Conservation (phyloP, 2,888 invertebrate genomes). For the Germaria angustata region DNA sequence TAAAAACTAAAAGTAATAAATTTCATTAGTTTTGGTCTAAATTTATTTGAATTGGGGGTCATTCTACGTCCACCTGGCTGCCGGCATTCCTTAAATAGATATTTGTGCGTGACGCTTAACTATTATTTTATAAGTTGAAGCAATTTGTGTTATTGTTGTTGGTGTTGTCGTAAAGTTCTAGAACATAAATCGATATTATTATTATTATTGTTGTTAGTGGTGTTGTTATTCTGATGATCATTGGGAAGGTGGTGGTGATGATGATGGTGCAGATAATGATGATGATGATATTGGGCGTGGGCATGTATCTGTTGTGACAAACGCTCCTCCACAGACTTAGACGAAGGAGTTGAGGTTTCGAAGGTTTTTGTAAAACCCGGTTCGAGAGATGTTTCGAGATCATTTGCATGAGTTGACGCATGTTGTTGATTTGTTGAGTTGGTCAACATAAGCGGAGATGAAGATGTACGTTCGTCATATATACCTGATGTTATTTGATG, state of each 20-base stretch:
- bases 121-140: conserved; percentile 34
- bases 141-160: conserved; percentile 47
- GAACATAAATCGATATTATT: conserved; percentile 48
- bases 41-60: background rate
- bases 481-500: conserved; percentile 42
- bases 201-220: background rate
- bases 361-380: conserved; percentile 45
- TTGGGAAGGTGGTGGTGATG: conserved; percentile 38
- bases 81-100: background rate
- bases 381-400: conserved; percentile 21
- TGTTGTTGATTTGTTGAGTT: conserved; percentile 40
- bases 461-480: conserved; percentile 40
- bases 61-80: background rate
- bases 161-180: conserved; percentile 44
- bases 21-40: background rate
- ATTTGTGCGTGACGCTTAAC: conserved; percentile 46
- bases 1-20: background rate
- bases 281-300: conserved; percentile 47
- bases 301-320: conserved; percentile 42
- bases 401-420: conserved; percentile 17
- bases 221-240: conserved; percentile 29
- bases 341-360: conserved; percentile 7
- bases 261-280: conserved; percentile 41
- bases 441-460: conserved; percentile 30
- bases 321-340: conserved; percentile 40